Evolutionary conservation across 2,113 vertebrate species (phyloP).

Genomic region (Podarcis muralis): DNA sequence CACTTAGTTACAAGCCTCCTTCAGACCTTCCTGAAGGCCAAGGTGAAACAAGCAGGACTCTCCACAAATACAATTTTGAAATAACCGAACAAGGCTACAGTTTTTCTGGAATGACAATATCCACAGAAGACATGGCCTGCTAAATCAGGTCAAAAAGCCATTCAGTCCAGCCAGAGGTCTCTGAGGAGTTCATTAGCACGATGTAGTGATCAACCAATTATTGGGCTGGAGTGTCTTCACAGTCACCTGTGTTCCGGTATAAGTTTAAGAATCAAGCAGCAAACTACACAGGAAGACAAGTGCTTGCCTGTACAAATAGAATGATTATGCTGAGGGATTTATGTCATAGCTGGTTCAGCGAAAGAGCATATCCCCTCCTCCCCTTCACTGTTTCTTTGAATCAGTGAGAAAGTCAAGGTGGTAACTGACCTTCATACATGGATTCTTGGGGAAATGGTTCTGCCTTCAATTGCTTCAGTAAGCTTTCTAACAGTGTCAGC

Average conservation of each 20-base stretch:
- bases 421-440: constrained; percentile 40
- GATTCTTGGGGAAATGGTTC: constrained; percentile 30
- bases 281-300: background rate
- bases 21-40: no score
- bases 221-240: background rate
- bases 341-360: constrained; percentile 1
- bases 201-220: no score
- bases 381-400: background rate
- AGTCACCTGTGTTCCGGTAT: background rate
- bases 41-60: no score
- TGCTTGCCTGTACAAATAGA: background rate
- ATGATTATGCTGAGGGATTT: background rate
- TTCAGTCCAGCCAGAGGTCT: background rate
- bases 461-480: constrained; percentile 36
- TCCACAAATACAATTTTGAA: no score
- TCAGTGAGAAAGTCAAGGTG: constrained; percentile 21
- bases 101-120: background rate
- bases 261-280: background rate
- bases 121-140: background rate
- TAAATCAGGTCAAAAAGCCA: background rate
- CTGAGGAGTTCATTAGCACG: background rate
- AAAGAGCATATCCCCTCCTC: background rate
- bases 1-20: no score
- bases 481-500: constrained; percentile 28
- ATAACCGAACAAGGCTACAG: background rate